These are phyloP conservation scores for Lasiurus borealis DNA, from an alignment of 2,113 vertebrate genomes.

Conservation along the genomic window DNA sequence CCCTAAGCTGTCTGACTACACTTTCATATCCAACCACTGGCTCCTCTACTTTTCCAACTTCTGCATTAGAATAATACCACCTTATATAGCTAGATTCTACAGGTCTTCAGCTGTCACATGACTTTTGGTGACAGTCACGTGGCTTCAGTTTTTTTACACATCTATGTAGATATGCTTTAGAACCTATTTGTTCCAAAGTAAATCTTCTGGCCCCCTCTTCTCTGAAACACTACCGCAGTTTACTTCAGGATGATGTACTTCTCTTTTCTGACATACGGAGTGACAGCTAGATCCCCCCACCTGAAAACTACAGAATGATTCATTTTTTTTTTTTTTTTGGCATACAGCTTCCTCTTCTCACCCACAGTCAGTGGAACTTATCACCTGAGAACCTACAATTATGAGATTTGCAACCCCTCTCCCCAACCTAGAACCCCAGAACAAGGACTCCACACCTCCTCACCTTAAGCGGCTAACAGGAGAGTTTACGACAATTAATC, in stretches of 20 bases:
- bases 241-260: background rate
- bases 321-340: background rate
- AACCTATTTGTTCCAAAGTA: slow-evolving; percentile 48
- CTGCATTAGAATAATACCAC: slow-evolving; percentile 6
- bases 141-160: slow-evolving; percentile 42
- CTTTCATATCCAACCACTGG: background rate
- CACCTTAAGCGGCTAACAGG: slow-evolving; percentile 63
- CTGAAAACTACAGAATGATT: slow-evolving; percentile 24
- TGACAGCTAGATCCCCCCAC: background rate
- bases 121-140: slow-evolving; percentile 35
- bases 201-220: background rate
- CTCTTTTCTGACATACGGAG: background rate
- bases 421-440: background rate
- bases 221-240: slow-evolving; percentile 45
- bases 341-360: slow-evolving; percentile 60
- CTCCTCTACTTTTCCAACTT: slow-evolving; percentile 20
- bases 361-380: slow-evolving; percentile 17
- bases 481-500: slow-evolving; percentile 72
- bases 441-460: slow-evolving; percentile 32
- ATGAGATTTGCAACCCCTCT: slow-evolving; percentile 2
- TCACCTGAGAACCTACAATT: slow-evolving; percentile 61
- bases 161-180: background rate
- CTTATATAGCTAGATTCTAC: background rate
- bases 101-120: slow-evolving; percentile 43
- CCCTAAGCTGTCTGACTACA: background rate